Evolutionary conservation across 2,888 invertebrate genomes (phyloP), one percentile per base, ranked within the genome.

Genomic region (Formica aserva): DNA sequence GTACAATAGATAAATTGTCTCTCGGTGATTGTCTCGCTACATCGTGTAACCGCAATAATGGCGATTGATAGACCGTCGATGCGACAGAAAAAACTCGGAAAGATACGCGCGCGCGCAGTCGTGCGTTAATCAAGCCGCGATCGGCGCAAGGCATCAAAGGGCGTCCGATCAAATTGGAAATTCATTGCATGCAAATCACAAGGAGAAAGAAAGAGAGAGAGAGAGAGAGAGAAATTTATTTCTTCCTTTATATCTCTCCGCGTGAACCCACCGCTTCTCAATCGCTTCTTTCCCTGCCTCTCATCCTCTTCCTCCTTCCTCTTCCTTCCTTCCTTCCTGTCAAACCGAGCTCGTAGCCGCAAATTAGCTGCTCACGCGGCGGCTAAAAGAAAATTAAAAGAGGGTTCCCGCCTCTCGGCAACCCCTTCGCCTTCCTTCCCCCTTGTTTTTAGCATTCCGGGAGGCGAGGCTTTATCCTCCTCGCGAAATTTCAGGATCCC

Each of bases 291-390:
- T 92, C 89, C 91, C 91, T 89, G 87, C 52, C 77, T 72, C 76
- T 87, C 90, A 45, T 15, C 35, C 63, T 45, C 48, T 22, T 35
- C 45, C 35, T 4, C 63, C 22, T 4, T 76, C 80, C 87, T 88
- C 90, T 91, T 92, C 87, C 71, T 81, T 82, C 75, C 89, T 91
- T 92, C 92, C 93, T 92, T 93, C 91, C 93, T 89, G 93, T 85
- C 92, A 93, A 93, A 92, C 92, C 89, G 85, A 84, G 86, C 89
- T 87, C 88, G 91, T 74, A 92, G 89, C 92, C 87, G 89, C 88
- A 92, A 93, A 93, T 93, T 93, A 93, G 90, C 91, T 86, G 83
- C 71, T 72, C 80, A 77, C 84, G 86, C 89, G 74, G 86, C 88
- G 89, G 85, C 88, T 88, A 90, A 91, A 91, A 91, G 92, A 92